Percentiles rank a stretch among this genome's conserved stretches.
These are phyloP conservation scores for Acleris literana DNA, from an alignment of 2,888 invertebrate genomes.

Conservation along the genomic window DNA sequence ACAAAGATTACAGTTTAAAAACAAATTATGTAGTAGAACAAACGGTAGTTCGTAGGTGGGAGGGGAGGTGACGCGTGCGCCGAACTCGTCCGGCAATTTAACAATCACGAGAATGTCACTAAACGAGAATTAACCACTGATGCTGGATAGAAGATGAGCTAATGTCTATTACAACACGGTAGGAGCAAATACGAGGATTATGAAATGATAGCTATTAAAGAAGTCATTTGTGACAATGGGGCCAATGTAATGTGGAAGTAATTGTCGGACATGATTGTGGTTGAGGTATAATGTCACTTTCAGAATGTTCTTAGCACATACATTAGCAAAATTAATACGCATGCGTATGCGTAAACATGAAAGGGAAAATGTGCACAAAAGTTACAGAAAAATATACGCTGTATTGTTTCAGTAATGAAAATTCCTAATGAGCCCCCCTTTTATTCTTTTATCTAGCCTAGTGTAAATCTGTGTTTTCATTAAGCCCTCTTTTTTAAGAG, in stretches of 20 bases:
- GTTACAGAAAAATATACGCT: too few relatives aligned
- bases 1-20: constrained; percentile 7
- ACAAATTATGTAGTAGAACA: constrained; percentile 11
- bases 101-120: constrained; percentile 61
- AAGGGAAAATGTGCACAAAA: too few relatives aligned
- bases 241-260: constrained; percentile 8
- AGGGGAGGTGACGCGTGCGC: constrained; percentile 50
- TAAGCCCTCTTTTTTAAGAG: too few relatives aligned
- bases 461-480: too few relatives aligned
- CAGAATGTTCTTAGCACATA: neutral
- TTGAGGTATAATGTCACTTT: neutral
- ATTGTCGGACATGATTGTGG: constrained; percentile 9
- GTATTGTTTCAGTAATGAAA: too few relatives aligned
- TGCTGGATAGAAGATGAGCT: constrained; percentile 48
- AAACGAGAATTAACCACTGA: constrained; percentile 56
- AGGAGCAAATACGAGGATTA: constrained; percentile 9
- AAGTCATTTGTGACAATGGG: constrained; percentile 19
- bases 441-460: too few relatives aligned
- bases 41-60: constrained; percentile 55
- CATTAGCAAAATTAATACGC: neutral
- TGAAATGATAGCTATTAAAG: constrained; percentile 8
- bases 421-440: too few relatives aligned
- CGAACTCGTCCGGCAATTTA: constrained; percentile 76
- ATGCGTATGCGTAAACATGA: neutral
- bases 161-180: constrained; percentile 39